A percentile compares a stretch with the other conserved stretches of the same genome.
Conservation (phyloP, 2,113 vertebrate species). For the Chaenocephalus aceratus region DNA sequence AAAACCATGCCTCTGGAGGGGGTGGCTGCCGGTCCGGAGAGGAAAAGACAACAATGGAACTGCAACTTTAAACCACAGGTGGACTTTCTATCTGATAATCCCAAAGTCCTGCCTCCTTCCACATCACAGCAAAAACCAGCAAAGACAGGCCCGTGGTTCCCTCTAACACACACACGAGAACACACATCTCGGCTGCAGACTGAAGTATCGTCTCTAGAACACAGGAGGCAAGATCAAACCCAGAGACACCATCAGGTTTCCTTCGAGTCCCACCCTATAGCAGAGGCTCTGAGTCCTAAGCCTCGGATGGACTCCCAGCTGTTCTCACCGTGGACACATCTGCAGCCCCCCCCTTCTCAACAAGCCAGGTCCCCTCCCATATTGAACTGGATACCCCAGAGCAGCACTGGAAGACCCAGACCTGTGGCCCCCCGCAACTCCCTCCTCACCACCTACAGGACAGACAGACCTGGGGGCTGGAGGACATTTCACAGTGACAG, state of each 20-base stretch:
- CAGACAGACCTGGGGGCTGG: slow-evolving; percentile 9
- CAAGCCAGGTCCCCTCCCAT: slow-evolving; percentile 14
- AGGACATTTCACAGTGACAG: slow-evolving; percentile 11
- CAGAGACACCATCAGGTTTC: not conserved
- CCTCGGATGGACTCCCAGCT: not conserved
- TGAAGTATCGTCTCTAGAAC: not conserved
- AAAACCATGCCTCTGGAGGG: slow-evolving; percentile 3
- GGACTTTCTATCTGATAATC: slow-evolving; percentile 19
- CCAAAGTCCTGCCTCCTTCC: slow-evolving; percentile 4
- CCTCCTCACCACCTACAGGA: slow-evolving; percentile 22
- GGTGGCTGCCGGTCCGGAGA: not conserved
- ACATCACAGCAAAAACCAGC: slow-evolving; percentile 23
- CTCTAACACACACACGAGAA: not conserved
- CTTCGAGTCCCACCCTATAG: not conserved
- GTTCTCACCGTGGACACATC: not conserved
- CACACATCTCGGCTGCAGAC: not conserved
- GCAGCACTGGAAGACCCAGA: slow-evolving; percentile 9
- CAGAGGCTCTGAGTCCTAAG: not conserved
- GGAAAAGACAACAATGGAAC: slow-evolving; percentile 19
- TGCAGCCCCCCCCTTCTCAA: slow-evolving; percentile 16
- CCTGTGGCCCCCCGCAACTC: slow-evolving; percentile 12
- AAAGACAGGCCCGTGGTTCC: not conserved
- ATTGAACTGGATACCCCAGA: slow-evolving; percentile 52
- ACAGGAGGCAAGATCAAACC: slow-evolving; percentile 12
- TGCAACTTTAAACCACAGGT: slow-evolving; percentile 8